Percentiles rank a stretch among this genome's conserved stretches.
phyloP scores from a whole-genome alignment of 2,888 invertebrate genomes.

The Hydrotaea diabolus region DNA sequence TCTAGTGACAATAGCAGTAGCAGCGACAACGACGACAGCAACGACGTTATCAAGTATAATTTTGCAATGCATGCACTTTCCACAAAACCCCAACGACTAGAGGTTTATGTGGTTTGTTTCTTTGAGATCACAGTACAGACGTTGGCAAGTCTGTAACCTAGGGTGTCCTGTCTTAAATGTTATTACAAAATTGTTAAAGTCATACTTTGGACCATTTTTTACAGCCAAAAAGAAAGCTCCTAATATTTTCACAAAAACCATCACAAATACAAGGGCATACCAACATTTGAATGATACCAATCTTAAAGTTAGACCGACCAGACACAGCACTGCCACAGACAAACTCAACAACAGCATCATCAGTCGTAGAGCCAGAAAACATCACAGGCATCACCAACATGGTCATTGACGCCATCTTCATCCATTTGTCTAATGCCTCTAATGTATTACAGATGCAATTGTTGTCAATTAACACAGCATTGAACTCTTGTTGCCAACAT shows the following conservation, averaged over 20 bases:
- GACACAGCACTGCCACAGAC: background rate
- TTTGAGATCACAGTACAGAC: background rate
- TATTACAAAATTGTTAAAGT: background rate
- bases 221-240: too few species aligned
- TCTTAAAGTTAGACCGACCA: background rate
- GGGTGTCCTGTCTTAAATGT: background rate
- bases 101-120: background rate
- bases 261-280: too few species aligned
- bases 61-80: background rate
- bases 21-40: background rate
- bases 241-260: too few species aligned
- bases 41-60: background rate
- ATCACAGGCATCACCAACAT: background rate
- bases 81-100: background rate
- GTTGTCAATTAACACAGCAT: constrained; percentile 4
- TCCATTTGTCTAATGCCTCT: background rate
- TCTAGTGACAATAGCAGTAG: background rate
- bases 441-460: background rate
- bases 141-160: background rate
- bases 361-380: too few species aligned
- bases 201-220: too few species aligned
- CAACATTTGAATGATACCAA: background rate
- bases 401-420: background rate
- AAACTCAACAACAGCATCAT: background rate
- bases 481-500: constrained; percentile 7